Base-by-base conservation (phyloP, 1,140 invertebrate species). In the Lamellibrachia luymesi region DNA sequence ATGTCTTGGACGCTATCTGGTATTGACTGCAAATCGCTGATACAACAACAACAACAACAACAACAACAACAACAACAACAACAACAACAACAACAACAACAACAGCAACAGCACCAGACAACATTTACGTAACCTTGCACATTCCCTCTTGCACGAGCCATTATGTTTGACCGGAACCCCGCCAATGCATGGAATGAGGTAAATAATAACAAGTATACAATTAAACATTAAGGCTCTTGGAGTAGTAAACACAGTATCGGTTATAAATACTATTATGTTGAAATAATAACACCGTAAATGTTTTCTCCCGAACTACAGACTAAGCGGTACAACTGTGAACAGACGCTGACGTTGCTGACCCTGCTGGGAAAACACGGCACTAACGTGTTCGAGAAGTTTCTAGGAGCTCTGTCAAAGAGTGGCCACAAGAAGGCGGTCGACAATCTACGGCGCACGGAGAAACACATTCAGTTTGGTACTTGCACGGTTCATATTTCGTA, bases 331-430 rank as follows among this genome's bases (percentile, higher is more conserved):
- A 38, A 50, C 51, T 7, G 22, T 4, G 92, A 92, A n/a, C 92
- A 52, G 50, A 92, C 38, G 49, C 6, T 92, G 27, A 52, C 51
- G 51, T 51, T 92, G 50, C 92, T 92, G 2, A 38, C 92, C 38
- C 50, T 92, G 50, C 92, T 92, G 8, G 92, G 92, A 5, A 50
- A 92, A 64, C 92, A 92, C 49, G 92, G 92, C 51, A 52, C 49
- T 51, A 52, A 92, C 25, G 92, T 92, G 51, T 92, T 51, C 92
- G 51, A 92, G 27, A 92, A 92, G 92, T 92, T 92, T 52, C 49
- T 92, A 13, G 8, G 52, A 38, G 52, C 52, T 92, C 92, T 92
- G 17, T 17, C 38, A n/a, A 52, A 50, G 51, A 92, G 50, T 38
- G 52, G 52, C 49, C 92, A 92, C 92, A 38, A 51, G 27, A 52